phyloP scores from a whole-genome alignment of 2,888 invertebrate species.

The Sesia apiformis region DNA sequence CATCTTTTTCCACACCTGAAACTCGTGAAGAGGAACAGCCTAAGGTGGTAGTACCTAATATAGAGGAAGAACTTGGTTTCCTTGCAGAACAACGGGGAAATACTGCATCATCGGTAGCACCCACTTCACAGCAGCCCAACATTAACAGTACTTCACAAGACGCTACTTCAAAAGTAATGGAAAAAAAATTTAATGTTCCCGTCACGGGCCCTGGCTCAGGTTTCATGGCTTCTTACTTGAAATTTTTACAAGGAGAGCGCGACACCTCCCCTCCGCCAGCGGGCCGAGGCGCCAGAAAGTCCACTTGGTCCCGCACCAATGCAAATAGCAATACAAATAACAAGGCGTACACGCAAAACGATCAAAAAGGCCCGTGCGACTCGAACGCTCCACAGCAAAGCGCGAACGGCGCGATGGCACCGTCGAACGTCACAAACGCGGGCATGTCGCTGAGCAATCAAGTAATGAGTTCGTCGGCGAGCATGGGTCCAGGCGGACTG shows the following conservation, averaged over 20 bases:
- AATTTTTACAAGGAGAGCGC: conserved; percentile 87
- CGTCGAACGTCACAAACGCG: conserved; percentile 42
- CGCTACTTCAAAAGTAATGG: conserved; percentile 68
- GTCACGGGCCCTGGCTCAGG: conserved; percentile 79
- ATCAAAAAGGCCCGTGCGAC: conserved; percentile 57
- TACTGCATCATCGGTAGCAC: conserved; percentile 68
- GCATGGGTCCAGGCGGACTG: conserved; percentile 56
- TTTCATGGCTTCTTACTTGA: conserved; percentile 91
- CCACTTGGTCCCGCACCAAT: conserved; percentile 76
- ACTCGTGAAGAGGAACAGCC: conserved; percentile 81
- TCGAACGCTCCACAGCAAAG: conserved; percentile 47
- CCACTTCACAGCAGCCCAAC: conserved; percentile 67
- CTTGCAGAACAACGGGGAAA: conserved; percentile 77
- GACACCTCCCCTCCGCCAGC: conserved; percentile 87
- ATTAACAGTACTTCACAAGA: conserved; percentile 64
- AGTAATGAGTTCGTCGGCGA: conserved; percentile 45
- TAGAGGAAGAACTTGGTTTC: conserved; percentile 90
- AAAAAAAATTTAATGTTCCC: conserved; percentile 76
- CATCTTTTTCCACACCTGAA: conserved; percentile 72
- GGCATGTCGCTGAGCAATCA: conserved; percentile 54
- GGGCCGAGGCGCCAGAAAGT: conserved; percentile 78
- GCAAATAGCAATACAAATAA: conserved; percentile 52
- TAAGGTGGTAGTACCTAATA: conserved; percentile 91
- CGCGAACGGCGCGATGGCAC: conserved; percentile 57
- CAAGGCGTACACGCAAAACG: conserved; percentile 49